Evolutionary conservation across 92 coral and sea anemone genomes (phyloP).

Genomic region (Umimayanthus chanpuru): DNA sequence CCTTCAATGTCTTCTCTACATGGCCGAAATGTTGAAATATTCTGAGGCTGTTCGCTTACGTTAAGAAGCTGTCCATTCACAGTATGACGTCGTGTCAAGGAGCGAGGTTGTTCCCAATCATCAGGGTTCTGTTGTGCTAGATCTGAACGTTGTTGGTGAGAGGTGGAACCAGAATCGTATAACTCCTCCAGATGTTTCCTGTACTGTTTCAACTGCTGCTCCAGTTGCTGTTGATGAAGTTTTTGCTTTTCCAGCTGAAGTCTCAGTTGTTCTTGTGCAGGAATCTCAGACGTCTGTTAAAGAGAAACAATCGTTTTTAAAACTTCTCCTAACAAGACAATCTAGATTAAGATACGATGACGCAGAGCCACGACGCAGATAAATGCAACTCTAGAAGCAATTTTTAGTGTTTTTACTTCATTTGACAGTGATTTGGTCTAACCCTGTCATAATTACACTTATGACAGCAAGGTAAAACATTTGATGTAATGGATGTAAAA

Average conservation of each 20-base stretch:
- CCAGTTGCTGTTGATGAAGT: conserved; percentile 22
- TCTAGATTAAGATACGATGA: too few relatives aligned
- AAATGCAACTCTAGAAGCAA: background rate
- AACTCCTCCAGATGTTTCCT: background rate
- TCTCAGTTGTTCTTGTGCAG: conserved; percentile 13
- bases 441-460: too few relatives aligned
- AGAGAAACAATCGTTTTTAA: background rate
- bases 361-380: background rate
- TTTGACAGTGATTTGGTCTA: background rate
- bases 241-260: conserved; percentile 10
- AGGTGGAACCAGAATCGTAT: background rate
- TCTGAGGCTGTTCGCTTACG: background rate
- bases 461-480: too few relatives aligned
- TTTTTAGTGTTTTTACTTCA: background rate
- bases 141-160: background rate
- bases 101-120: background rate
- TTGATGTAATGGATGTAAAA: too few relatives aligned
- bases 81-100: background rate
- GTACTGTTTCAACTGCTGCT: conserved; percentile 8
- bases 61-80: background rate
- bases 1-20: background rate
- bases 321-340: too few relatives aligned
- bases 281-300: conserved; percentile 1
- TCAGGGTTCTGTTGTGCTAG: background rate
- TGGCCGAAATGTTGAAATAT: background rate